These are phyloP conservation scores for Zophobas atratus DNA, from an alignment of 1,140 invertebrate species.

Conservation along the genomic window DNA sequence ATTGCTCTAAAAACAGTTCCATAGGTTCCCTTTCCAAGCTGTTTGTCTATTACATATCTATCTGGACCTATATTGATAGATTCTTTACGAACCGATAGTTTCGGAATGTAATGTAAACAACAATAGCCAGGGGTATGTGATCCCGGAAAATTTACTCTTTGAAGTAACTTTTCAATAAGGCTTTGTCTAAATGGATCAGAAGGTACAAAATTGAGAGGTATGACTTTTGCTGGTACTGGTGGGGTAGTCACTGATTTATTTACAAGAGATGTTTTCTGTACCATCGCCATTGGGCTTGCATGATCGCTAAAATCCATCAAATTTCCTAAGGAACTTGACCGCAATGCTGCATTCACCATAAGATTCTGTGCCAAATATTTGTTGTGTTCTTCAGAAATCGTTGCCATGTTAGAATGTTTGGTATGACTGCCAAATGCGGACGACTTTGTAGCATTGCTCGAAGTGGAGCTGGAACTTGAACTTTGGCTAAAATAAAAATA, in stretches of 20 bases:
- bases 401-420: constrained; percentile 55
- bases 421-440: constrained; percentile 54
- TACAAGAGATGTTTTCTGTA: neutral
- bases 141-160: constrained; percentile 71
- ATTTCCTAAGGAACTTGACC: constrained; percentile 59
- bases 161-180: constrained; percentile 69
- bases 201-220: constrained; percentile 57
- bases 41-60: constrained; percentile 74
- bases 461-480: constrained; percentile 56
- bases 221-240: constrained; percentile 27
- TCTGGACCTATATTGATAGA: constrained; percentile 54
- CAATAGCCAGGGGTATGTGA: constrained; percentile 65
- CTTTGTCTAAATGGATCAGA: constrained; percentile 71
- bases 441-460: constrained; percentile 58
- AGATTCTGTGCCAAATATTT: constrained; percentile 64
- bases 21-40: constrained; percentile 83
- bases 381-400: constrained; percentile 61
- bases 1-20: constrained; percentile 79
- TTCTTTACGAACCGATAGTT: constrained; percentile 58
- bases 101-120: constrained; percentile 54
- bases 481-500: constrained; percentile 41
- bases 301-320: constrained; percentile 57
- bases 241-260: constrained; percentile 4
- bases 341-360: constrained; percentile 62
- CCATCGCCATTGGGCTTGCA: neutral